Conservation (phyloP, 2,888 invertebrate genomes). For the Crocallis elinguaria region DNA sequence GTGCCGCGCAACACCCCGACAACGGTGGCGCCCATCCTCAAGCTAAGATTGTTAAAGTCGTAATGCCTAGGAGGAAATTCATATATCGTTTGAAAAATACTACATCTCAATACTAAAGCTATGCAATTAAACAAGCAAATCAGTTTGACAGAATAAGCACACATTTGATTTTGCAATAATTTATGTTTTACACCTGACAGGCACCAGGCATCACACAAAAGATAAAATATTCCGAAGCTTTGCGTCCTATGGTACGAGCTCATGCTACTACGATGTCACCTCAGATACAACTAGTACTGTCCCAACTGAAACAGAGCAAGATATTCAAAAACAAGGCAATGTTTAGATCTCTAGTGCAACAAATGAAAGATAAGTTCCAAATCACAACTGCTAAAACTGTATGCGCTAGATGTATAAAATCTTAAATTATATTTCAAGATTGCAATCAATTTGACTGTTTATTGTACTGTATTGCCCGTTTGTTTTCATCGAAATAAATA, state of each 20-base stretch:
- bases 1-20: constrained; percentile 44
- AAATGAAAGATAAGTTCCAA: constrained; percentile 55
- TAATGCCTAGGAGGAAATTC: constrained; percentile 61
- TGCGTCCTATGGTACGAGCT: neutral
- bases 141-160: constrained; percentile 25
- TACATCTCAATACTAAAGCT: constrained; percentile 61
- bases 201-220: constrained; percentile 2
- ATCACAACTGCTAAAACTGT: constrained; percentile 36
- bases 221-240: neutral
- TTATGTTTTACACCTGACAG: constrained; percentile 2
- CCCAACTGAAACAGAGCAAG: constrained; percentile 51
- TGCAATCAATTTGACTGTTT: neutral
- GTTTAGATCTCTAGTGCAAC: constrained; percentile 46
- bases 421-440: neutral
- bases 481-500: neutral
- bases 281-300: constrained; percentile 53
- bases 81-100: constrained; percentile 57
- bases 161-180: constrained; percentile 23
- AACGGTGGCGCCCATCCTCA: constrained; percentile 27
- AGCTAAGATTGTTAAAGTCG: constrained; percentile 55
- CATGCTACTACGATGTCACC: constrained; percentile 47
- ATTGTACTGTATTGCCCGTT: neutral
- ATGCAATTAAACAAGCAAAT: constrained; percentile 2
- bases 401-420: constrained; percentile 48
- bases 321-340: constrained; percentile 47